A percentile compares a stretch with the other conserved stretches of the same genome.
Conservation (phyloP, 1,140 invertebrate genomes). For the Melitaea cinxia region DNA sequence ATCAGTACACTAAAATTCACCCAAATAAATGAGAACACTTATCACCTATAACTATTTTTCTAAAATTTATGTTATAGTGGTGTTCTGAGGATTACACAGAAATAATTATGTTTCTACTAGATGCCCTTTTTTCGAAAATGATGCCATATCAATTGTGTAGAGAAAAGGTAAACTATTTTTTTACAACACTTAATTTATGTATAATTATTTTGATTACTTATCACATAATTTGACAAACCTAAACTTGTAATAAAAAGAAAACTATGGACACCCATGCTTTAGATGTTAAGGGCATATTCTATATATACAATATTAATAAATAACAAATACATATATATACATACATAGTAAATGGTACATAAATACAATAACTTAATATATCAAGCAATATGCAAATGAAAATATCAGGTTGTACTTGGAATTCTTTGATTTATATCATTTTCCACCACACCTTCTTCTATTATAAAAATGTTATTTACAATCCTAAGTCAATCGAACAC, state of each 20-base stretch:
- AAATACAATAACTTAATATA: background rate
- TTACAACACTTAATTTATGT: too few relatives aligned
- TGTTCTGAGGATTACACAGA: too few relatives aligned
- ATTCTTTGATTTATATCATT: conserved; percentile 41
- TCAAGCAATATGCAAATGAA: conserved; percentile 12
- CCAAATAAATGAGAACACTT: too few relatives aligned
- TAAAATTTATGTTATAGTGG: too few relatives aligned
- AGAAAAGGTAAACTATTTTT: too few relatives aligned
- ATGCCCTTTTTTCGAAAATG: too few relatives aligned
- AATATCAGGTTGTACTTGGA: conserved; percentile 34
- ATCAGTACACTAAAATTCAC: too few relatives aligned
- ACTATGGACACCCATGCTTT: background rate
- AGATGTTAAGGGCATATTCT: background rate
- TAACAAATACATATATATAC: background rate
- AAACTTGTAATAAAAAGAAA: background rate
- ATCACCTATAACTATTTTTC: too few relatives aligned
- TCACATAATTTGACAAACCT: background rate
- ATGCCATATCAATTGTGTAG: too few relatives aligned
- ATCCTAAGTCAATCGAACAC: conserved; percentile 54
- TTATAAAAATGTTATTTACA: conserved; percentile 44
- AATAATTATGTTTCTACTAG: too few relatives aligned
- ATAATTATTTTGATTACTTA: too few relatives aligned
- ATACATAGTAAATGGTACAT: background rate
- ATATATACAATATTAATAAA: background rate
- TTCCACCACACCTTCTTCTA: conserved; percentile 40